Evolutionary conservation across 1,140 invertebrate species (phyloP).

Genomic region (Pogonus chalceus): DNA sequence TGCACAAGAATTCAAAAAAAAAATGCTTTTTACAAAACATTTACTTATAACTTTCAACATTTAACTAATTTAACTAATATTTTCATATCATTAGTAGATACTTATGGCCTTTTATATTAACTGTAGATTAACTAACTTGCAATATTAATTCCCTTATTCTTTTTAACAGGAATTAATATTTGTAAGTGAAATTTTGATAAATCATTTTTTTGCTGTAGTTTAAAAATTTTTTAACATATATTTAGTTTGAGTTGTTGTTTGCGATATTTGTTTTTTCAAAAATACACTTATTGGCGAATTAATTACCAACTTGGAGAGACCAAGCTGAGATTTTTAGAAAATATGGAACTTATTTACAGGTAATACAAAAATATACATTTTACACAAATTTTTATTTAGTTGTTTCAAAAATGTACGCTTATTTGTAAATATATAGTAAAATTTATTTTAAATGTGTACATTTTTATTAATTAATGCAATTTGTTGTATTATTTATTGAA

Average conservation of each 20-base stretch:
- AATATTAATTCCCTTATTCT: neutral
- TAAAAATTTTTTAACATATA: neutral
- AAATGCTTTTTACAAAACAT: neutral
- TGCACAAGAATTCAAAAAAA: too few species aligned
- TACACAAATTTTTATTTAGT: too few species aligned
- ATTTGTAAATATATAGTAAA: constrained; percentile 12
- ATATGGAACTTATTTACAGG: too few species aligned
- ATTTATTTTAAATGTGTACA: too few species aligned
- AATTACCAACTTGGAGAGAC: too few species aligned
- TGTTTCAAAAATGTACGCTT: constrained; percentile 6
- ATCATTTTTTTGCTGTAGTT: neutral
- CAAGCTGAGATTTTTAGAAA: too few species aligned
- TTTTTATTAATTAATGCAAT: too few species aligned
- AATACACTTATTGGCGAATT: too few species aligned
- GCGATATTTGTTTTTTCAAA: constrained; percentile 1
- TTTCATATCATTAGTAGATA: constrained; percentile 8
- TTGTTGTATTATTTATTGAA: too few species aligned
- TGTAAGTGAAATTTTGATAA: neutral
- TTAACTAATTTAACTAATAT: neutral
- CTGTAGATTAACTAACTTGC: neutral
- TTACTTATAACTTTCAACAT: constrained; percentile 1
- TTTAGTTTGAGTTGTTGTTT: too few species aligned
- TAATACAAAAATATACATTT: too few species aligned
- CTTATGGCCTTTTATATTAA: constrained; percentile 8
- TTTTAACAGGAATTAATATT: neutral